phyloP scores from a whole-genome alignment of 1,140 invertebrate species.

The Lepeophtheirus salmonis region DNA sequence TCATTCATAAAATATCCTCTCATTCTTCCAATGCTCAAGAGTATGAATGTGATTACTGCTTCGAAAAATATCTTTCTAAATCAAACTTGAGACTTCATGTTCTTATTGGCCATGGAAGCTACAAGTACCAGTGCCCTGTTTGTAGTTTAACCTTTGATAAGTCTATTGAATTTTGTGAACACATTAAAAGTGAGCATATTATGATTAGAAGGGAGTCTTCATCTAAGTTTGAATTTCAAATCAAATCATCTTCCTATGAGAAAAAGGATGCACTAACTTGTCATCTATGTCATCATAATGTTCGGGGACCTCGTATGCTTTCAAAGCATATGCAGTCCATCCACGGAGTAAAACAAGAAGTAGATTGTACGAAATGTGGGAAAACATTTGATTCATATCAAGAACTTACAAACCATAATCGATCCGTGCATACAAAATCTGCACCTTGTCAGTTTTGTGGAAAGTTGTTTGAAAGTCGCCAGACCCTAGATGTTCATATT shows the following conservation, averaged over 20 bases:
- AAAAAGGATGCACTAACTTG: not conserved
- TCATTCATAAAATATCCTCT: not conserved
- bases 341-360: not conserved
- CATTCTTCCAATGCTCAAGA: not conserved
- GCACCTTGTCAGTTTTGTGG: conserved; percentile 6
- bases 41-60: not conserved
- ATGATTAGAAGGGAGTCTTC: not conserved
- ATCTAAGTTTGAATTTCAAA: not conserved
- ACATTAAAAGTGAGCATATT: not conserved
- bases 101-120: conserved; percentile 1
- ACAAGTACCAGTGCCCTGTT: conserved; percentile 2
- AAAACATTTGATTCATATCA: not conserved
- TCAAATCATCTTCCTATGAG: not conserved
- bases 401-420: not conserved
- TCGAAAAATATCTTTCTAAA: not conserved
- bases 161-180: not conserved
- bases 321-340: not conserved
- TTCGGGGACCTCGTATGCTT: not conserved
- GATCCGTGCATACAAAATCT: not conserved
- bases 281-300: not conserved
- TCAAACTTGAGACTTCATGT: not conserved
- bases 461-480: not conserved
- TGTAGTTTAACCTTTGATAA: not conserved
- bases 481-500: not conserved
- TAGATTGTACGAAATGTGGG: not conserved